Evolutionary conservation across 2,888 invertebrate genomes (phyloP).

Genomic region (Mesochorus sp.): DNA sequence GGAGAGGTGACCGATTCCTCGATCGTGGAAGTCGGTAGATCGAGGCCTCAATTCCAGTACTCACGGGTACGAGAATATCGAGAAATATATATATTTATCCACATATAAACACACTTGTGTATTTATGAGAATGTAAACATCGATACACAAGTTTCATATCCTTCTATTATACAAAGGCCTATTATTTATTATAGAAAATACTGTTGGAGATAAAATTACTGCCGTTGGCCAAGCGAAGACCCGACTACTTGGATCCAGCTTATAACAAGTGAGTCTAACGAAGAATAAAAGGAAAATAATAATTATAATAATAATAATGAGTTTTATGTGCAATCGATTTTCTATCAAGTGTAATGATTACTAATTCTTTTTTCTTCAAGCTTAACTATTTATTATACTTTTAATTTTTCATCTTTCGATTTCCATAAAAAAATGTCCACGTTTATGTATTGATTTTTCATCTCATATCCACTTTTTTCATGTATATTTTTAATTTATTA

Average conservation of each 20-base stretch:
- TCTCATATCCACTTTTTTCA: no score
- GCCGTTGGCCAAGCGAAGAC: conserved; percentile 88
- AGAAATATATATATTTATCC: not conserved
- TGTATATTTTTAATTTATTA: no score
- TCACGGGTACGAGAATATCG: conserved; percentile 73
- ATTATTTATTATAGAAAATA: conserved; percentile 85
- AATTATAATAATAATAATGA: no score
- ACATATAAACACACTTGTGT: not conserved
- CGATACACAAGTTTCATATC: not conserved
- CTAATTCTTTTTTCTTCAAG: no score
- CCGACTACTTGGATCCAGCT: conserved; percentile 86
- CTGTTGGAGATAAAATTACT: conserved; percentile 88
- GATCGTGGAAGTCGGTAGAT: conserved; percentile 80
- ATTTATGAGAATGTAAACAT: conserved; percentile 49
- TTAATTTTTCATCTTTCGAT: no score
- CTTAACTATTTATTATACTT: no score
- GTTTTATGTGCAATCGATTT: no score
- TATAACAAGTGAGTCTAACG: conserved; percentile 84
- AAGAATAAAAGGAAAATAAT: not conserved
- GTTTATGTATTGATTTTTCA: no score
- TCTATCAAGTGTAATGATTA: no score
- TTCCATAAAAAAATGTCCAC: no score
- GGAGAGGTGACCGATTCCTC: conserved; percentile 81
- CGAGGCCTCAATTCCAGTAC: conserved; percentile 81
- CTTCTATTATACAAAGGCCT: not conserved